Conservation (phyloP, 2,113 vertebrate genomes). For the human region DNA sequence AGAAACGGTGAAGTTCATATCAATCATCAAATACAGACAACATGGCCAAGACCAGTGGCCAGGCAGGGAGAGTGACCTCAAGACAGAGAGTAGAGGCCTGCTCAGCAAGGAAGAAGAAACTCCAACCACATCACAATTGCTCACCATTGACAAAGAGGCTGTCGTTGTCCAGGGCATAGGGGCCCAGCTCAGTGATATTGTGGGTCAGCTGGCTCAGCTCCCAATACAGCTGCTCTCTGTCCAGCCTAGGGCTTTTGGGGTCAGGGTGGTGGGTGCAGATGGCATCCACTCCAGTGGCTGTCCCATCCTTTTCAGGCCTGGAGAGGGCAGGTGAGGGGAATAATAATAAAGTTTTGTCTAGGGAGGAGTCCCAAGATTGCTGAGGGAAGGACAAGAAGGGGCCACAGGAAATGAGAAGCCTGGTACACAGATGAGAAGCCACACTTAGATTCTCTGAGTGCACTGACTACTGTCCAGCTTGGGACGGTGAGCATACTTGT, state of each 20-base stretch:
- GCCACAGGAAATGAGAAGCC: background rate
- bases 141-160: slow-evolving; percentile 17
- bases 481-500: background rate
- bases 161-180: background rate
- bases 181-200: background rate
- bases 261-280: slow-evolving; percentile 68
- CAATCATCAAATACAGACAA: background rate
- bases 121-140: background rate
- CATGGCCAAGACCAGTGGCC: background rate
- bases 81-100: background rate
- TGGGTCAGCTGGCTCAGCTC: slow-evolving; percentile 33
- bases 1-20: background rate
- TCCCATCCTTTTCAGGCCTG: slow-evolving; percentile 64
- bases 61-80: background rate
- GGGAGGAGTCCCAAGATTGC: background rate
- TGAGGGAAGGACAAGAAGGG: background rate
- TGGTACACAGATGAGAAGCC: background rate
- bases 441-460: background rate
- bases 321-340: background rate
- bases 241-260: background rate
- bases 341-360: background rate
- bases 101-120: background rate
- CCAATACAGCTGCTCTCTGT: slow-evolving; percentile 38
- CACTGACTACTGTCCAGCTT: background rate
- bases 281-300: slow-evolving; percentile 71